phyloP scores from a whole-genome alignment of 2,113 vertebrate species.

The Natator depressus region DNA sequence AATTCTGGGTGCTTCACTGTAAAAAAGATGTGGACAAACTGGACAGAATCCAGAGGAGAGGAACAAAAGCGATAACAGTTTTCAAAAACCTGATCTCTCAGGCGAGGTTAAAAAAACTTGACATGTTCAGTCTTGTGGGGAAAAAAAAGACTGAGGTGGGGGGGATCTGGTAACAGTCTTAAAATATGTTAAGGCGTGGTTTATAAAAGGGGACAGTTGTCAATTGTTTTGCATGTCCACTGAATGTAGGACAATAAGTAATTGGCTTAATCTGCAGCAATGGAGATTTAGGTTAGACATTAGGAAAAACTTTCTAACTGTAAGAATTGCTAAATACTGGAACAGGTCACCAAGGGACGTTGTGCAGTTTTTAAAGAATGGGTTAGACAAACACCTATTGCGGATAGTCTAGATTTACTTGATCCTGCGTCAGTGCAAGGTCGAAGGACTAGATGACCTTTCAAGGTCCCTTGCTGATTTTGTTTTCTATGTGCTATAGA shows the following conservation, averaged over 20 bases:
- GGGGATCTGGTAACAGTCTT: neutral
- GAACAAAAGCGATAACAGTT: neutral
- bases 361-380: no score
- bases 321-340: neutral
- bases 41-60: neutral
- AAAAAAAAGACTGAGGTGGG: no score
- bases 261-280: no score
- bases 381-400: no score
- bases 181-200: neutral
- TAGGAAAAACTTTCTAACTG: no score
- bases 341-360: neutral
- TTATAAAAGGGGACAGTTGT: neutral
- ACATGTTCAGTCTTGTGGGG: no score
- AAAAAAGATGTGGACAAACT: neutral
- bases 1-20: neutral
- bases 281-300: no score
- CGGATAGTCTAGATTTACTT: no score
- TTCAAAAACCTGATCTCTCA: neutral
- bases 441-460: no score
- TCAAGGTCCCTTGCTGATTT: no score
- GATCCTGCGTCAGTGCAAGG: no score
- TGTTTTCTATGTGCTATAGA: neutral
- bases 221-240: neutral
- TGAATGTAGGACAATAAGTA: no score
- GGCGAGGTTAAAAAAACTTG: neutral